Base-by-base conservation (phyloP, 1,140 invertebrate species). In the Hylaeus anthracinus region DNA sequence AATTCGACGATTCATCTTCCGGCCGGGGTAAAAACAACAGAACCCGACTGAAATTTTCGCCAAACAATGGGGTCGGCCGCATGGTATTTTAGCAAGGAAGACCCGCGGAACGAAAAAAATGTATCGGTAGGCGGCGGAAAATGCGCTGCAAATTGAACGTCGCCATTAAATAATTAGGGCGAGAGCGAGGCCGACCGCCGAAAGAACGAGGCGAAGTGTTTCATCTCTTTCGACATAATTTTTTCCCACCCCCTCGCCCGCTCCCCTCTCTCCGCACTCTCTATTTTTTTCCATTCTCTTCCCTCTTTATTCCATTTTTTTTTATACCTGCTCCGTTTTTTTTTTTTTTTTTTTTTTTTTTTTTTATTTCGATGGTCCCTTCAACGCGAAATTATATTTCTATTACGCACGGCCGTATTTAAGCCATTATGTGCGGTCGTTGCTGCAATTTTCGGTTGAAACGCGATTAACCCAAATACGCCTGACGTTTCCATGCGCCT, bases 321-420 rank as follows among this genome's bases (percentile, higher is more conserved):
- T 5, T 5, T 5, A 5, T 26, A 10, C 2, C 12, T 39, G 10
- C 14, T 37, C 45, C 37, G 39, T 43, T 48, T 51, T 14, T 51
- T 8, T 10, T 48, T 10, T 15, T 26, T 39, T 51, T 45, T 45
- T 43, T 48, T 51, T 14, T 51, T 8, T 10, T 48, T 10, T 15
- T 26, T 39, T 51, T 45, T 41, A 66, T 41, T 82, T 79, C 70
- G 43, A 70, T 48, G 63, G 72, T 58, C 81, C 73, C 84, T 81
- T 81, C 83, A 82, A 76, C 73, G 75, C 51, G 79, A 87, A 87
- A 87, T 87, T 87, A 87, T 87, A 84, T 87, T 87, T 84, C 86
- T 81, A 87, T 87, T 87, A 87, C 86, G 86, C 86, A 87, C 78
- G 82, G 53, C 81, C 72, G 85, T 87, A 84, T 87, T 86, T 83